Percentiles rank a stretch among this genome's conserved stretches.
These are phyloP conservation scores for Chloroceryle amazona DNA, from an alignment of 2,797 vertebrate genomes.

Conservation along the genomic window DNA sequence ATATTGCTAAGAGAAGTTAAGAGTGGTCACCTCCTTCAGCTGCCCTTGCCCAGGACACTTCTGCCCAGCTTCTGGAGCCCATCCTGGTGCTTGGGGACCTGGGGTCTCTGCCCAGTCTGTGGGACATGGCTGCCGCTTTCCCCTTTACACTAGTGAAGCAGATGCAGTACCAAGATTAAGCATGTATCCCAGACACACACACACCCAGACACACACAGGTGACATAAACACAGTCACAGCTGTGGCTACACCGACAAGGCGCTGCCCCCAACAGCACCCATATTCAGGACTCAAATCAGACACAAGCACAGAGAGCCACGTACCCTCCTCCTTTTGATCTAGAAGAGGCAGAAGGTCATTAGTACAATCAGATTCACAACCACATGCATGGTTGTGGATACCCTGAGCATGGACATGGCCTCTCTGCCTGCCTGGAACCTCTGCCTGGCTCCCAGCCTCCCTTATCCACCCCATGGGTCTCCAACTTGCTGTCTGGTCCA, in stretches of 20 bases:
- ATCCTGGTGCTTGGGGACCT: accelerated
- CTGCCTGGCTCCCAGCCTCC: accelerated
- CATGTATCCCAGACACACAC: accelerated
- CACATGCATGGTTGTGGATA: accelerated
- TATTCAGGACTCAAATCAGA: background rate
- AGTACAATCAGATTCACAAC: background rate
- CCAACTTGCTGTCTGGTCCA: accelerated
- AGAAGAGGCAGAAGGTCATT: background rate
- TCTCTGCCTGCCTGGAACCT: accelerated
- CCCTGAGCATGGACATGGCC: accelerated
- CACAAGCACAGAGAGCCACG: background rate
- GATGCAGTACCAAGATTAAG: background rate
- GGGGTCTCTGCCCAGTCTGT: background rate
- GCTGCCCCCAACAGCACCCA: background rate
- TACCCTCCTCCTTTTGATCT: background rate
- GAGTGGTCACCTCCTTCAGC: background rate
- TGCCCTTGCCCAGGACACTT: background rate
- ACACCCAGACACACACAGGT: background rate
- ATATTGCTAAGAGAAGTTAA: background rate
- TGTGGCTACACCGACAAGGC: background rate
- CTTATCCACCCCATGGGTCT: accelerated
- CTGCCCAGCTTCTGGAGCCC: background rate
- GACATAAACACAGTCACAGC: background rate
- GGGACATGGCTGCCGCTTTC: accelerated
- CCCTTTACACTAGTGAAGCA: background rate